Evolutionary conservation across 2,888 invertebrate species (phyloP), one percentile per base, ranked within the genome.

Genomic region (Rhingia rostrata): DNA sequence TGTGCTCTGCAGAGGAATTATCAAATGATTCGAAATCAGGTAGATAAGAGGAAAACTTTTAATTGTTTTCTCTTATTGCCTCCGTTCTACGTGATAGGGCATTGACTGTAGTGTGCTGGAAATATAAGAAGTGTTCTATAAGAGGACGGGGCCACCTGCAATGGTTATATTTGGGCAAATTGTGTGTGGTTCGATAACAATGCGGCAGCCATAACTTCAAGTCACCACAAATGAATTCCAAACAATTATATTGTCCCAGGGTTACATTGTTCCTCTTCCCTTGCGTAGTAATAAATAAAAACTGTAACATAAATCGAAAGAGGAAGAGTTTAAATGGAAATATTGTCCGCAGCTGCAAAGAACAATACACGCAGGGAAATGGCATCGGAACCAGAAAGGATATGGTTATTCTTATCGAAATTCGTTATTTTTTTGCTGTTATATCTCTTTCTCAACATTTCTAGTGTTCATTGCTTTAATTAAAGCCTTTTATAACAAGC

Each of bases 41-140:
- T 67, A 67, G 83, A 83, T 83, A 79, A 83, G 83, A 32, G 78
- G 70, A 83, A 79, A 83, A 83, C 63, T 83, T 83, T 83, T 83
- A 83, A 83, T 83, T 83, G 72, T 73, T 79, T 83, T 83, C 83
- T 73, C 58, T 69, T 79, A 83, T 79, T 73, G 79, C 67, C 47
- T 83, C 43, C 12, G 32, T 32, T 73, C 49, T 78, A 64, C 75
- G 77, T 77, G 70, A 30, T 35, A n/a, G 47, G 9, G 30, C 12
- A 22, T 22, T 22, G 22, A 22, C 22, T 22, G 3, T 9, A 51
- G 22, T 10, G 9, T 30, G 32, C 6, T 4, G 37, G 9, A 9
- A 43, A 60, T 41, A 67, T 35, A 58, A 22, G 1, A 22, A 22
- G 22, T 2, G 30, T 39, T n/a, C 22, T 9, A 54, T 60, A n/a